These are phyloP conservation scores for Propithecus perrieri DNA, from an alignment of 2,797 vertebrate genomes.

Conservation along the genomic window DNA sequence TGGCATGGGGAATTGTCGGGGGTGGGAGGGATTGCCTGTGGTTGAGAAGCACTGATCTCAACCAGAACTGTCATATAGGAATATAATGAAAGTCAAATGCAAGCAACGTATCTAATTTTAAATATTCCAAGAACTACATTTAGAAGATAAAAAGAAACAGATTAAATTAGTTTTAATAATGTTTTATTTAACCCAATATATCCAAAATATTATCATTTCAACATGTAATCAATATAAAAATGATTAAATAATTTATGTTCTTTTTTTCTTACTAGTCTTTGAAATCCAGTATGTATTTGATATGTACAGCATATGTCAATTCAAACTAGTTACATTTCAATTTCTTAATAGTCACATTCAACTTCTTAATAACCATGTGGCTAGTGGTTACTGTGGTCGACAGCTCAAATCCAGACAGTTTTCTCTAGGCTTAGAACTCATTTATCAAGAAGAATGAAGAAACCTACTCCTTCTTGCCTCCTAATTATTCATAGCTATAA, in stretches of 20 bases:
- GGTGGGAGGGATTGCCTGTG: neutral
- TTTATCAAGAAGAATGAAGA: conserved; percentile 48
- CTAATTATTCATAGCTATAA: conserved; percentile 44
- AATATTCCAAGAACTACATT: neutral
- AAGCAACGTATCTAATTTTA: neutral
- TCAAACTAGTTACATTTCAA: neutral
- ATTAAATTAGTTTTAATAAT: neutral
- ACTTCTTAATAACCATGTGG: neutral
- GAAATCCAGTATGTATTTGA: neutral
- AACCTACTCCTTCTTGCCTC: conserved; percentile 23
- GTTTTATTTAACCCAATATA: conserved; percentile 5
- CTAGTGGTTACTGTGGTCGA: neutral
- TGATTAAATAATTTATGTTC: neutral
- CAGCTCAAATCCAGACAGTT: neutral
- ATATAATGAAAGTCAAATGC: neutral
- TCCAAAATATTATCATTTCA: conserved; percentile 23
- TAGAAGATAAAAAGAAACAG: neutral
- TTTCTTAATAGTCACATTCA: neutral
- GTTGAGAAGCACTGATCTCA: neutral
- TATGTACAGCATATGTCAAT: neutral
- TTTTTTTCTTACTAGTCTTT: neutral
- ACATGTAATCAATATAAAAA: conserved; percentile 10
- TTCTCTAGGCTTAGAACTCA: conserved; percentile 16
- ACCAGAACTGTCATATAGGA: neutral
- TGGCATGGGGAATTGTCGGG: fast-evolving